Percentiles rank a stretch among this genome's conserved stretches.
These are phyloP conservation scores for Isichthys henryi DNA, from an alignment of 2,113 vertebrate species.

Conservation along the genomic window DNA sequence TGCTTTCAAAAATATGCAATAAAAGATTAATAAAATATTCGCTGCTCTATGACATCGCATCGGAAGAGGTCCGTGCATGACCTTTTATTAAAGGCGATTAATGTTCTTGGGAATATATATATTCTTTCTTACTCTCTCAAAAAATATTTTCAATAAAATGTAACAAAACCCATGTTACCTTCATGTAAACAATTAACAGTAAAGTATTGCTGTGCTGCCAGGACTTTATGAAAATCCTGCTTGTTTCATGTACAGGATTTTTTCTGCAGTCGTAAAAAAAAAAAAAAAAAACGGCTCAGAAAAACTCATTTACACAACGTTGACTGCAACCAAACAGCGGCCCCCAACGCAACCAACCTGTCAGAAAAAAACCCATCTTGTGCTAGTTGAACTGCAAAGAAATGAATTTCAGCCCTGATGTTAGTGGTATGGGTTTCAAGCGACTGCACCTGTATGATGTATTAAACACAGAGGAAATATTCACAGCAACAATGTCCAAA, in stretches of 20 bases:
- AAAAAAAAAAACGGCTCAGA: neutral
- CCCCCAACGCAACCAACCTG: slow-evolving; percentile 7
- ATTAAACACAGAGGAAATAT: neutral
- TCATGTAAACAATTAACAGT: neutral
- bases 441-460: slow-evolving; percentile 3
- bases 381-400: slow-evolving; percentile 18
- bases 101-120: neutral
- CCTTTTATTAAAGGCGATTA: neutral
- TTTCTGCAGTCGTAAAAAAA: neutral
- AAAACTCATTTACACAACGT: slow-evolving; percentile 4
- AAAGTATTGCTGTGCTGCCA: neutral
- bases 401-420: neutral
- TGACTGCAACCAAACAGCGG: neutral
- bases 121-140: neutral
- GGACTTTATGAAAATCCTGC: neutral
- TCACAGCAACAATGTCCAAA: neutral
- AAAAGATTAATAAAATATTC: neutral
- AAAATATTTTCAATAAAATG: slow-evolving; percentile 7
- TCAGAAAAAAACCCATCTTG: slow-evolving; percentile 19
- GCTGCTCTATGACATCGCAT: neutral
- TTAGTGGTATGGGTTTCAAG: slow-evolving; percentile 1
- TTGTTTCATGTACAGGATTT: neutral
- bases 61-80: neutral
- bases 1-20: neutral
- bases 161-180: neutral